Conservation (phyloP, 2,797 vertebrate species). For the Muscicapa comitata region DNA sequence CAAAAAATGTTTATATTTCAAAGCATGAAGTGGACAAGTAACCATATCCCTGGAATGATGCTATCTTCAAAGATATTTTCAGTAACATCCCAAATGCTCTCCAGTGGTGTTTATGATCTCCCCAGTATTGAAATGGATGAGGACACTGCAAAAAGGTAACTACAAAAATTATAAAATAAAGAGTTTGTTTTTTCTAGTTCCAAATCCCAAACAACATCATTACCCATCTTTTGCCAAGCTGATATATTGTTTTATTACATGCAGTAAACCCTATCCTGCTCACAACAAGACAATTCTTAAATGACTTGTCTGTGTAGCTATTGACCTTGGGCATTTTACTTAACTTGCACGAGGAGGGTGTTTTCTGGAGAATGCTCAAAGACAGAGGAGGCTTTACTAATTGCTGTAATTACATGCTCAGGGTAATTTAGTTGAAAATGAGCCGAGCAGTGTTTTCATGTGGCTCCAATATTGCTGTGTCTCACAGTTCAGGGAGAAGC, state of each 20-base stretch:
- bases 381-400: constrained; percentile 16
- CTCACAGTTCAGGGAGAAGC: constrained; percentile 6
- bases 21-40: not conserved
- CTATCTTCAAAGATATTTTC: not conserved
- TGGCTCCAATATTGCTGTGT: not conserved
- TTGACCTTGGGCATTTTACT: not conserved
- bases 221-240: not conserved
- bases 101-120: not conserved
- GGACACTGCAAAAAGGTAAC: not conserved
- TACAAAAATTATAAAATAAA: not conserved
- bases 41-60: not conserved
- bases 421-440: constrained; percentile 43
- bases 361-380: not conserved
- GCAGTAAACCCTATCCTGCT: not conserved
- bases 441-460: not conserved
- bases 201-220: not conserved
- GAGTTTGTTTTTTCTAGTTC: not conserved
- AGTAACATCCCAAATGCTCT: not conserved
- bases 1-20: not conserved
- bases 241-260: not conserved
- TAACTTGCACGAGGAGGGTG: not conserved
- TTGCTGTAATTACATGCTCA: not conserved
- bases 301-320: not conserved
- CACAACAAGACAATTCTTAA: not conserved
- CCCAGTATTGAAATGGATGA: not conserved